A percentile compares a stretch with the other conserved stretches of the same genome.
These are phyloP conservation scores for Hoplodrina blanda DNA, from an alignment of 2,888 invertebrate species.

Conservation along the genomic window DNA sequence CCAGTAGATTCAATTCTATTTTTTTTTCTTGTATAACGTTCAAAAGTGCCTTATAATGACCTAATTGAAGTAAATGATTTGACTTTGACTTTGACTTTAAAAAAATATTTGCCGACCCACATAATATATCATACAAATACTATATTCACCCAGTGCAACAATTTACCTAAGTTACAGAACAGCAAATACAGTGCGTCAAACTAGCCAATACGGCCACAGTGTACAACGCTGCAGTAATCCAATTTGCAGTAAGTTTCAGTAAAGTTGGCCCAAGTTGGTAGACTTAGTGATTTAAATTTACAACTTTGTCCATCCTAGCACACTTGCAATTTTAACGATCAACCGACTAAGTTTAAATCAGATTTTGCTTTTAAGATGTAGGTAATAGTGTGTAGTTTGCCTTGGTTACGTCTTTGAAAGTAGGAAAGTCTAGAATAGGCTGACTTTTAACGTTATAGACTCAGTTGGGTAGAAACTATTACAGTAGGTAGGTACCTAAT, in stretches of 20 bases:
- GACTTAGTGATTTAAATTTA: conserved; percentile 89
- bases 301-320: conserved; percentile 81
- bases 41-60: no score
- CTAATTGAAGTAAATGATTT: no score
- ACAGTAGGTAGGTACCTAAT: conserved; percentile 12
- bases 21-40: no score
- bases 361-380: conserved; percentile 76
- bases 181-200: conserved; percentile 73
- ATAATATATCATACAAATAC: conserved; percentile 29
- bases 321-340: conserved; percentile 87
- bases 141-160: conserved; percentile 21
- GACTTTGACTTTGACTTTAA: no score
- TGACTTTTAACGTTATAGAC: conserved; percentile 43
- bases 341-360: conserved; percentile 78
- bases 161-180: conserved; percentile 41
- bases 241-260: conserved; percentile 85
- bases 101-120: not conserved
- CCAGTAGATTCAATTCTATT: no score
- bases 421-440: conserved; percentile 37
- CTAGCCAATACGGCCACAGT: conserved; percentile 73
- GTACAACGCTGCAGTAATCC: conserved; percentile 79
- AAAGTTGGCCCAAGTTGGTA: conserved; percentile 77
- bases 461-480: conserved; percentile 22
- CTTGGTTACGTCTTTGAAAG: conserved; percentile 50
- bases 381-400: conserved; percentile 68